phyloP scores from a whole-genome alignment of 2,888 invertebrate species.

The Melanchra persicariae region DNA sequence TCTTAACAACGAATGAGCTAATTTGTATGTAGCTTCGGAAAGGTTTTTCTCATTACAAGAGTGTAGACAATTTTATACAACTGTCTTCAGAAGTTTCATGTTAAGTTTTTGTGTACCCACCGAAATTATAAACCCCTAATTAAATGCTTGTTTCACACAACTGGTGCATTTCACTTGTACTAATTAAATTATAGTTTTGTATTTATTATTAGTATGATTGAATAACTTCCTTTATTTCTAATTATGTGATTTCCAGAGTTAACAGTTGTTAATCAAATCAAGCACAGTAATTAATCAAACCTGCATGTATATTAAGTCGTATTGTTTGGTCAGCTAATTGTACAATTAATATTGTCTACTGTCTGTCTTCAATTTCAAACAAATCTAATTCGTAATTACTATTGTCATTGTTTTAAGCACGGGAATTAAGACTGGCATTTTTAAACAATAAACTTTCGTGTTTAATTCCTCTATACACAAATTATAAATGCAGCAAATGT shows the following conservation, averaged over 20 bases:
- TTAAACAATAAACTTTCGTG: neutral
- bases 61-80: constrained; percentile 25
- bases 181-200: constrained; percentile 18
- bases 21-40: constrained; percentile 53
- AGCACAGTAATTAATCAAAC: constrained; percentile 42
- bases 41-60: constrained; percentile 20
- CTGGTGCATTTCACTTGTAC: constrained; percentile 39
- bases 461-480: neutral
- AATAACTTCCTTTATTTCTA: constrained; percentile 37
- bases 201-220: constrained; percentile 18
- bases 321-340: constrained; percentile 29
- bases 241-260: constrained; percentile 23
- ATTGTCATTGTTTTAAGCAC: neutral
- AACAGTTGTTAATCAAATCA: too few species aligned
- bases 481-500: neutral
- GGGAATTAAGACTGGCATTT: neutral
- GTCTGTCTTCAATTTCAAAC: constrained; percentile 13
- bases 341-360: constrained; percentile 26
- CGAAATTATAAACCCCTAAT: constrained; percentile 5
- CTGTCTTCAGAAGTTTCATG: too few species aligned
- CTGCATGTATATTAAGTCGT: constrained; percentile 4
- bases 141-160: constrained; percentile 3
- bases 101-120: neutral
- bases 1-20: constrained; percentile 34
- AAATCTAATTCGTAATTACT: constrained; percentile 6